Base-by-base conservation (phyloP, 2,888 invertebrate species). In the Cybosia mesomella region DNA sequence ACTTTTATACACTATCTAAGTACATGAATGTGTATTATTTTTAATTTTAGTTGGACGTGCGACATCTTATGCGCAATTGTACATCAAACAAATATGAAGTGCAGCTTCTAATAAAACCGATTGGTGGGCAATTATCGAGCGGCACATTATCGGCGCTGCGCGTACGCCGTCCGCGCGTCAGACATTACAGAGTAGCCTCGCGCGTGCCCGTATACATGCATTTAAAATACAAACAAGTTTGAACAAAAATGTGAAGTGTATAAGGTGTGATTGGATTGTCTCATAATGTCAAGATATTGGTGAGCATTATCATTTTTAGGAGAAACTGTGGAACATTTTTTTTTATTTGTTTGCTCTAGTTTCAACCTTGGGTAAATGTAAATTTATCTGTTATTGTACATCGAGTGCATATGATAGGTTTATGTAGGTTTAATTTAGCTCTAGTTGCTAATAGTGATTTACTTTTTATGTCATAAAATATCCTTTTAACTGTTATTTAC, bases 121-220 rank as follows among this genome's bases (percentile, higher is more conserved):
- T 66, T 64, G 49, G 39, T n/a, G 11, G 13, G 21, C 57, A 60
- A 66, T 66, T 63, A 66, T 49, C 66, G 59, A 36, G 70, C 66
- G 57, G 36, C 70, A 67, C 64, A 54, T 70, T 70, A 70, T 70
- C 60, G 66, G 34, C 70, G 57, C 57, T 60, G 57, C 64, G 63
- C 70, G 59, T 67, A 34, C 70, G 58, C 66, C 13, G 55, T 18
- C 55, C 34, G 58, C 66, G 59, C 66, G 66, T 70, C 70, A 70
- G 70, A 70, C 57, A 59, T 58, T 36, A 64, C 60, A 28, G 70
- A 67, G 70, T 67, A 60, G 63, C 24, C 58, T 57, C 49, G 70
- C 70, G 70, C 70, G 70, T 70, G 70, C 70, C 64, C 70, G 66
- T 61, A 67, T 70, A 55, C 66, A 64, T 70, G 70, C 66, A 64